phyloP scores from a whole-genome alignment of 2,888 invertebrate species.

The Drosophila subsilvestris region DNA sequence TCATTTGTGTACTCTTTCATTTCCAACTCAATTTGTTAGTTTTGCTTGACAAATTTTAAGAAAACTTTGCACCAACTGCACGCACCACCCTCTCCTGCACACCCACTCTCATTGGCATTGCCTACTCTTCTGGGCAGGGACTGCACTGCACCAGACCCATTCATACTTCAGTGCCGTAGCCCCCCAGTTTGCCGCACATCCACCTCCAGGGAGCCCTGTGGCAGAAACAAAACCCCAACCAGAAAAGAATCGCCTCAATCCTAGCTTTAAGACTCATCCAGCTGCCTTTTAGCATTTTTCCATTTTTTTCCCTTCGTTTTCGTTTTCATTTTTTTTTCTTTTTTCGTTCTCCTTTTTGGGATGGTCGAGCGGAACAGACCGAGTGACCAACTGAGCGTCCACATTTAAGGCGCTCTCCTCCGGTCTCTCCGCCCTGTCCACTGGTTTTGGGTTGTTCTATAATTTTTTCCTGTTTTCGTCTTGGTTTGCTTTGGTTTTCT shows the following conservation, averaged over 20 bases:
- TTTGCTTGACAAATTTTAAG: neutral
- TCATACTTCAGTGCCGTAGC: conserved; percentile 54
- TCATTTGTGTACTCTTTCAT: neutral
- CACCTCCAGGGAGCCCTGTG: conserved; percentile 1
- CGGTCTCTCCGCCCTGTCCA: conserved; percentile 9
- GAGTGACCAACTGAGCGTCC: conserved; percentile 41
- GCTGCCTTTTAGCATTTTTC: conserved; percentile 43
- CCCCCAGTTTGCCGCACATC: neutral
- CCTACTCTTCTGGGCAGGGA: conserved; percentile 45
- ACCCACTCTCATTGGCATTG: conserved; percentile 36
- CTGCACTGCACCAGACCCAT: conserved; percentile 57
- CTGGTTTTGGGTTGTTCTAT: conserved; percentile 50
- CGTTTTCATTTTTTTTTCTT: conserved; percentile 3
- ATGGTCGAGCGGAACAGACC: conserved; percentile 25
- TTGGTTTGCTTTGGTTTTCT: conserved; percentile 49
- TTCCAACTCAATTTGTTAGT: neutral
- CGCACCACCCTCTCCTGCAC: conserved; percentile 2
- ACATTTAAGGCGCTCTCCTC: conserved; percentile 50
- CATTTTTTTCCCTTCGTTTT: conserved; percentile 15
- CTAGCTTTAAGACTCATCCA: conserved; percentile 52
- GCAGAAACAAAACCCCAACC: conserved; percentile 19
- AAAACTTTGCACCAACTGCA: neutral
- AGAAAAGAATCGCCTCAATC: conserved; percentile 51
- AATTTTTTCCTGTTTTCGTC: conserved; percentile 68
- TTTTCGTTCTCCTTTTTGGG: conserved; percentile 1